Conservation (phyloP, 2,797 vertebrate genomes). For the Enteromius viviparus region DNA sequence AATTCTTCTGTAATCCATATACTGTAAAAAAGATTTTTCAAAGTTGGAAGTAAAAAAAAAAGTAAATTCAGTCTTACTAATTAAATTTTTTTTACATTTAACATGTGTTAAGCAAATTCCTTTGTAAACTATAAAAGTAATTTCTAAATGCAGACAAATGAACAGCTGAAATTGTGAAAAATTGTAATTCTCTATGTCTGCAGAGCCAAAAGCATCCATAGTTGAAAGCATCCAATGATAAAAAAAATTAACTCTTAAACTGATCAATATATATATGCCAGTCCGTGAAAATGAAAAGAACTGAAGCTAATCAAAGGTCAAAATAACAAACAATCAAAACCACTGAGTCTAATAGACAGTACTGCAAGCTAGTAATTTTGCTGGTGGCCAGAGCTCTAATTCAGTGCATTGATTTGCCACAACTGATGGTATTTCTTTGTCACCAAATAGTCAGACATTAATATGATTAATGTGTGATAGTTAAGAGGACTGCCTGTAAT, state of each 20-base stretch:
- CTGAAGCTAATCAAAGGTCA: slow-evolving; percentile 26
- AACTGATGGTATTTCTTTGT: slow-evolving; percentile 45
- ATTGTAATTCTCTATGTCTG: background rate
- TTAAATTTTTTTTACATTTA: background rate
- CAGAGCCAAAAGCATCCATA: background rate
- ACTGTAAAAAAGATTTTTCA: background rate
- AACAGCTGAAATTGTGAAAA: background rate
- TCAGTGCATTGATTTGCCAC: slow-evolving; percentile 34
- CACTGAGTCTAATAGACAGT: background rate
- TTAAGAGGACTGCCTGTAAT: slow-evolving; percentile 38
- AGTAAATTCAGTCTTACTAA: too few species aligned
- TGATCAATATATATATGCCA: slow-evolving; percentile 24
- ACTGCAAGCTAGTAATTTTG: slow-evolving; percentile 2
- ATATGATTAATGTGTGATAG: slow-evolving; percentile 53
- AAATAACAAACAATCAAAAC: slow-evolving; percentile 14
- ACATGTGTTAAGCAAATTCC: background rate
- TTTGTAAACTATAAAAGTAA: background rate
- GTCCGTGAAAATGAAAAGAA: slow-evolving; percentile 7
- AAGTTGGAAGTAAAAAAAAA: background rate
- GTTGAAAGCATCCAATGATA: slow-evolving; percentile 3
- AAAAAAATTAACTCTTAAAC: slow-evolving; percentile 17
- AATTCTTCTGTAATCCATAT: background rate
- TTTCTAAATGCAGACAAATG: background rate
- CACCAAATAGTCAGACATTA: slow-evolving; percentile 44
- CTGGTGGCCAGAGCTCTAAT: slow-evolving; percentile 16